Percentiles rank a stretch among this genome's conserved stretches.
phyloP scores from a whole-genome alignment of 2,888 invertebrate species.

The Linyphia triangularis region DNA sequence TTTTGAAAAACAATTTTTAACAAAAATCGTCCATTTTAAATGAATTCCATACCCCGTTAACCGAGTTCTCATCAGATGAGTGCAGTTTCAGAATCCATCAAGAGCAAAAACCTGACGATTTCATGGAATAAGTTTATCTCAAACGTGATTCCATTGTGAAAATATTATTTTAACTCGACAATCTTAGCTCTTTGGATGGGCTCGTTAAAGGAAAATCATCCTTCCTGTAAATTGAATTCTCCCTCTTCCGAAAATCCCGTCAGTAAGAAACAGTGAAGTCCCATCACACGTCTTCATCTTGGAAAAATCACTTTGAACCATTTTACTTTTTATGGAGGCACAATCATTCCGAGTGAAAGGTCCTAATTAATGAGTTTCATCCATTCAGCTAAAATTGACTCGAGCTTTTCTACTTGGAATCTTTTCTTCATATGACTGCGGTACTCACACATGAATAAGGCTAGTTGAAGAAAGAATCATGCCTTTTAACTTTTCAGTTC shows the following conservation, averaged over 20 bases:
- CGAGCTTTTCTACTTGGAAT: too few relatives aligned
- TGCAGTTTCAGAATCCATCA: too few relatives aligned
- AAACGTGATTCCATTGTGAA: too few relatives aligned
- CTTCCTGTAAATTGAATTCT: constrained; percentile 6
- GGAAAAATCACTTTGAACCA: not conserved
- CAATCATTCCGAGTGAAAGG: constrained; percentile 3
- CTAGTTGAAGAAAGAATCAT: not conserved
- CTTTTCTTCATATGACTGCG: too few relatives aligned
- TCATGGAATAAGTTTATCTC: too few relatives aligned
- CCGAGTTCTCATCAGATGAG: too few relatives aligned
- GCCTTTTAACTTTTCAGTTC: not conserved
- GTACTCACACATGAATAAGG: not conserved
- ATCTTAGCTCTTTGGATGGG: too few relatives aligned
- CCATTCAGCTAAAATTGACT: constrained; percentile 29
- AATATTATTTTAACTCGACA: too few relatives aligned
- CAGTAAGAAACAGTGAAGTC: not conserved
- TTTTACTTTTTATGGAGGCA: not conserved
- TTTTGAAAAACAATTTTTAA: not conserved
- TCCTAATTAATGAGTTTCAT: constrained; percentile 47
- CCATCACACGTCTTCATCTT: not conserved
- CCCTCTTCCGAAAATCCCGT: not conserved
- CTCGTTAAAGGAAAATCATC: too few relatives aligned
- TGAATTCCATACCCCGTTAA: too few relatives aligned
- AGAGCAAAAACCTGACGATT: too few relatives aligned
- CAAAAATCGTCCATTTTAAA: not conserved